Base-by-base conservation (phyloP, 1,140 invertebrate genomes). In the Caenorhabditis latens region DNA sequence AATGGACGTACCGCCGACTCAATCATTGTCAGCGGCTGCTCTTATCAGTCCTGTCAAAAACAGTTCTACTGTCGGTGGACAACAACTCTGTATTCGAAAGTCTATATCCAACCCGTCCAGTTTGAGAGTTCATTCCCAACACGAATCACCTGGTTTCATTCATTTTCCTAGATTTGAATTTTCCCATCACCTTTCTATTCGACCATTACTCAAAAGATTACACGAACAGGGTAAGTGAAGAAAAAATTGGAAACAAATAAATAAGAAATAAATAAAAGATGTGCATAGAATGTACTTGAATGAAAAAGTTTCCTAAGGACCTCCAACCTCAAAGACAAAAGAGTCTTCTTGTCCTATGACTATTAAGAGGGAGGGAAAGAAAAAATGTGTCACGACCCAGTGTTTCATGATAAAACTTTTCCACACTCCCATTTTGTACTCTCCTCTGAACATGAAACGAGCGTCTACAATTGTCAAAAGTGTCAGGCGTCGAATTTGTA, bases 11-110 rank as follows among this genome's bases (percentile, higher is more conserved):
- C 71, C 71, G 11, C 71, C 53, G n/a, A 9, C 71, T 2, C 71
- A 79, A 24, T 79, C 71, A 21, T n/a, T 79, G 46, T 48, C 71
- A n/a, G 71, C 71, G 13, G 71, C 71, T n/a, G 71, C 71, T 79
- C 71, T 79, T 9, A 79, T 79, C 71, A 79, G 71, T 53, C 71
- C 71, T 79, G 71, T 79, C 46, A 79, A 79, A 50, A 79, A 79
- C 71, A 79, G 19, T 79, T 53, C 71, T 1, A 24, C 71, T 24
- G 40, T 6, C 24, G 42, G 65, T 3, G 42, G 42, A 43, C 65
- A 71, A 71, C 65, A 71, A 19, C 46, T 79, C 13, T 48, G 71
- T 79, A 79, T 79, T 79, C 71, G 71, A 50, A 79, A 79, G n/a
- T 79, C 71, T 32, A 79, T 79, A 21, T 79, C 71, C 9, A 79